Conservation (phyloP, 1,140 invertebrate species). For the Aphidius gifuensis region DNA sequence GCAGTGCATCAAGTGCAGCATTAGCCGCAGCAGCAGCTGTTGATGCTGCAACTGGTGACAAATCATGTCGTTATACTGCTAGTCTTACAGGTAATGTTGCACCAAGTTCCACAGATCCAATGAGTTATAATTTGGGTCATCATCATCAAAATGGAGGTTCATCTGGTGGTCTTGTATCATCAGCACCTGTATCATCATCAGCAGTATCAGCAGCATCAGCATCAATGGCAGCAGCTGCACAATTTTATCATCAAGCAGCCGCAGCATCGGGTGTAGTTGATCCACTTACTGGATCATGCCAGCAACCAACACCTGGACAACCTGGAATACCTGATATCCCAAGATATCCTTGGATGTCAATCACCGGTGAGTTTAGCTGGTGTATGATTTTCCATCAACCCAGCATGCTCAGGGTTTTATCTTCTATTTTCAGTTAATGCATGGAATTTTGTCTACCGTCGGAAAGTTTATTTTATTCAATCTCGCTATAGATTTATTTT, state of each 20-base stretch:
- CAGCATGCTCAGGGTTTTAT: too few relatives aligned
- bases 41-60: conserved; percentile 62
- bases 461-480: too few relatives aligned
- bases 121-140: conserved; percentile 76
- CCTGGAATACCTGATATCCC: conserved; percentile 81
- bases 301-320: conserved; percentile 66
- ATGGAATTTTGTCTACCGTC: too few relatives aligned
- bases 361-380: conserved; percentile 75
- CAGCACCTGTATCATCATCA: conserved; percentile 55
- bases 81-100: conserved; percentile 64
- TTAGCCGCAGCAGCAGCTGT: conserved; percentile 64
- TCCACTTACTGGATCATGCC: conserved; percentile 61
- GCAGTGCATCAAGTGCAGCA: conserved; percentile 57
- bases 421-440: too few relatives aligned
- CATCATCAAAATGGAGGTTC: conserved; percentile 74
- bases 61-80: conserved; percentile 74
- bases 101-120: conserved; percentile 62
- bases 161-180: conserved; percentile 57
- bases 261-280: conserved; percentile 65
- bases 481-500: too few relatives aligned
- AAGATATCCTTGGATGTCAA: conserved; percentile 95
- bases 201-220: conserved; percentile 67
- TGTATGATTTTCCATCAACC: too few relatives aligned
- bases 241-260: conserved; percentile 82
- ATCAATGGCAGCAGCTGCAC: conserved; percentile 76